Evolutionary conservation across 2,113 vertebrate species (phyloP).

Genomic region (Hippocampus mohnikei): DNA sequence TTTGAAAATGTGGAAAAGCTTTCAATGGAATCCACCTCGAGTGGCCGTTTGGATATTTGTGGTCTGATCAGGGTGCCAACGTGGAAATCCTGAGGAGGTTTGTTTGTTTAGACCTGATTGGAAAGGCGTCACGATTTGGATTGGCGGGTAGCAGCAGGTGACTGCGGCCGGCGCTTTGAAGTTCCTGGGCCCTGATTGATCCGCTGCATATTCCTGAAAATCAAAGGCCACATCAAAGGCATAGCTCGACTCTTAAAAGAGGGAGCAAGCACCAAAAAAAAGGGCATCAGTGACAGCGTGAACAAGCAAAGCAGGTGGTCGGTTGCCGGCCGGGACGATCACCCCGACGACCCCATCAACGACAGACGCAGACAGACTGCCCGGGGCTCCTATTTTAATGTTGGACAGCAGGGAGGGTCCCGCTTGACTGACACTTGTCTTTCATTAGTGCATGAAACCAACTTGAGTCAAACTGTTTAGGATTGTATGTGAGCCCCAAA

Average conservation of each 20-base stretch:
- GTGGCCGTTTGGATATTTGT: slow-evolving; percentile 16
- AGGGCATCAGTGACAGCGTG: slow-evolving; percentile 68
- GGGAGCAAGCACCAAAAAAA: slow-evolving; percentile 61
- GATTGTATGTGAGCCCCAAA: too few species aligned
- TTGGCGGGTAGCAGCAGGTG: slow-evolving; percentile 82
- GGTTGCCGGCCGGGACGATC: slow-evolving; percentile 56
- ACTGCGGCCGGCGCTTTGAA: slow-evolving; percentile 79
- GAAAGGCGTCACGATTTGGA: slow-evolving; percentile 74
- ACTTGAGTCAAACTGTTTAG: slow-evolving; percentile 33
- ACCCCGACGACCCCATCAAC: slow-evolving; percentile 44
- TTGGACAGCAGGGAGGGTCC: slow-evolving; percentile 48
- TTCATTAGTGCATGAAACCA: slow-evolving; percentile 44
- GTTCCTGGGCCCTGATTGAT: slow-evolving; percentile 73
- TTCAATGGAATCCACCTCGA: slow-evolving; percentile 15
- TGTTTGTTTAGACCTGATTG: slow-evolving; percentile 70
- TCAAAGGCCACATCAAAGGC: slow-evolving; percentile 79
- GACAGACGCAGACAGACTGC: slow-evolving; percentile 44
- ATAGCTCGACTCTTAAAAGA: slow-evolving; percentile 75
- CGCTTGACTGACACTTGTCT: slow-evolving; percentile 56
- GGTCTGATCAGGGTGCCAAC: slow-evolving; percentile 17
- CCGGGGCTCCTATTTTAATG: slow-evolving; percentile 61
- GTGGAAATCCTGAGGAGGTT: slow-evolving; percentile 27
- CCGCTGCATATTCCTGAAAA: slow-evolving; percentile 78
- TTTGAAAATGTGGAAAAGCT: slow-evolving; percentile 28
- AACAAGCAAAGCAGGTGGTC: slow-evolving; percentile 77